Evolutionary conservation across 92 coral and sea anemone genomes (phyloP).

Genomic region (Montipora capitata): DNA sequence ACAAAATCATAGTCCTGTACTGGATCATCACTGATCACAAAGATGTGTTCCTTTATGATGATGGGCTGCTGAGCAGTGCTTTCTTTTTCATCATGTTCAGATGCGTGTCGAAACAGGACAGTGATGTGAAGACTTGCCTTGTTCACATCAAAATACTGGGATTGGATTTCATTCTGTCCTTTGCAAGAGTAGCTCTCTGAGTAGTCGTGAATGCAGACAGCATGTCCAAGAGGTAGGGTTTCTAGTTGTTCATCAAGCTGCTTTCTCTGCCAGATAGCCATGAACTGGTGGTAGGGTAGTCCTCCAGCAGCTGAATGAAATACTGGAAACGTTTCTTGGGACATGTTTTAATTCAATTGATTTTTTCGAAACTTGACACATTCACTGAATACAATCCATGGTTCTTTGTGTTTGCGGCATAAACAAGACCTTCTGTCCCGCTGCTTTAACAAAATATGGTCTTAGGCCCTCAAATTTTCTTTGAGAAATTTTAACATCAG

Average conservation of each 20-base stretch:
- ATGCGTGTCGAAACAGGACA: slow-evolving; percentile 27
- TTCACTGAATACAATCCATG: slow-evolving; percentile 43
- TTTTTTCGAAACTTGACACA: slow-evolving; percentile 58
- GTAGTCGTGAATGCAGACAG: slow-evolving; percentile 23
- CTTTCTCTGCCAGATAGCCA: slow-evolving; percentile 26
- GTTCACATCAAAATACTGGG: slow-evolving; percentile 25
- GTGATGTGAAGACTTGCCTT: slow-evolving; percentile 39
- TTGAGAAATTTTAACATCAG: slow-evolving; percentile 54
- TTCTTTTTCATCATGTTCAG: slow-evolving; percentile 38
- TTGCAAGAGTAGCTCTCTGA: slow-evolving; percentile 24
- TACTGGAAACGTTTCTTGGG: slow-evolving; percentile 60
- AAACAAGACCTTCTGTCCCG: slow-evolving; percentile 63
- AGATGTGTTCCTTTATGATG: slow-evolving; percentile 8
- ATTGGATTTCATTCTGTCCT: slow-evolving; percentile 7
- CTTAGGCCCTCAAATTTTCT: slow-evolving; percentile 57
- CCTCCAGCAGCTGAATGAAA: slow-evolving; percentile 28
- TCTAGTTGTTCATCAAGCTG: slow-evolving; percentile 3
- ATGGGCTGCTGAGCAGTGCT: slow-evolving; percentile 42
- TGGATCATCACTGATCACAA: slow-evolving; percentile 34
- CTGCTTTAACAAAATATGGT: slow-evolving; percentile 55
- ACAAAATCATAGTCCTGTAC: slow-evolving; percentile 1
- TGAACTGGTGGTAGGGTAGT: slow-evolving; percentile 37
- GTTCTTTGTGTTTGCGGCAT: slow-evolving; percentile 68
- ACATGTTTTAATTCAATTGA: slow-evolving; percentile 26
- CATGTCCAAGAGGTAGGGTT: slow-evolving; percentile 36